These are phyloP conservation scores for Camelus dromedarius DNA, from an alignment of 2,113 vertebrate species.

Conservation along the genomic window DNA sequence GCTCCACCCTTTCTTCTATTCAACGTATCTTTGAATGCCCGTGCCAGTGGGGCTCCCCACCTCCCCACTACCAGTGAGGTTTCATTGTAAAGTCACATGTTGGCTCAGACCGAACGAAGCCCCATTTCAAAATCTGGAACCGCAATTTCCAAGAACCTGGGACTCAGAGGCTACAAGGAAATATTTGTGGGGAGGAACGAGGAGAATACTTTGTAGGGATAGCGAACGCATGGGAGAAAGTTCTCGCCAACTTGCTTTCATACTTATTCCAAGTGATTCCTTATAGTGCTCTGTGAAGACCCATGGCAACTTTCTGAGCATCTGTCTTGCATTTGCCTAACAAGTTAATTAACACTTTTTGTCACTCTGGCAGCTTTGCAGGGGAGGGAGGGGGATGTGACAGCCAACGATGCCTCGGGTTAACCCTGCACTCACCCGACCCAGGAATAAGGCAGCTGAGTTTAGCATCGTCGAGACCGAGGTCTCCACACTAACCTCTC, in stretches of 20 bases:
- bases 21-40: not conserved
- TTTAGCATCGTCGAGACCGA: accelerated
- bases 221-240: not conserved
- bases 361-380: conserved; percentile 76
- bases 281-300: conserved; percentile 46
- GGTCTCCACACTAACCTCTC: conserved; percentile 29
- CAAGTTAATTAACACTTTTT: conserved; percentile 83
- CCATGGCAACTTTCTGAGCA: conserved; percentile 73
- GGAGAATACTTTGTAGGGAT: not conserved
- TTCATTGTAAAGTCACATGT: not conserved
- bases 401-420: conserved; percentile 61
- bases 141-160: not conserved
- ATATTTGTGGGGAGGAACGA: not conserved
- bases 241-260: conserved; percentile 63
- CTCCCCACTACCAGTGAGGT: not conserved
- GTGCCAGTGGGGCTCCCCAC: not conserved
- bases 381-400: conserved; percentile 30
- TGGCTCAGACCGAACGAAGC: not conserved
- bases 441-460: not conserved
- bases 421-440: conserved; percentile 68
- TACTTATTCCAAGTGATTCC: conserved; percentile 64
- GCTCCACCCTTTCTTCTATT: not conserved
- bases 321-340: conserved; percentile 80
- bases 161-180: not conserved
- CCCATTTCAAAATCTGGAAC: not conserved